These are phyloP conservation scores for Margaritifera margaritifera DNA, from an alignment of 2,888 invertebrate species.

Conservation along the genomic window DNA sequence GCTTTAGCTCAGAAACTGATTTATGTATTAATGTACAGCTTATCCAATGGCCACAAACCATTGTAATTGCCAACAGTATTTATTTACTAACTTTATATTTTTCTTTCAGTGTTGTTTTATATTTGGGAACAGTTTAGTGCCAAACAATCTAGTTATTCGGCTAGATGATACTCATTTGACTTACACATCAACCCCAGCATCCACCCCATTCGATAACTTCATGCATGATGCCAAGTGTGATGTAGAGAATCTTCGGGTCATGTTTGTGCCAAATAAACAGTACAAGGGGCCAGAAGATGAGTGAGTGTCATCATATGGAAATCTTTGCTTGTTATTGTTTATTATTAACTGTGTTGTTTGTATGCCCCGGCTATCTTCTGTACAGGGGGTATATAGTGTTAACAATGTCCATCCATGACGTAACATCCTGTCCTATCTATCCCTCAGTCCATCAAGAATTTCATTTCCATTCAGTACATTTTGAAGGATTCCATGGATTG, in stretches of 20 bases:
- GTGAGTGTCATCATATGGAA: slow-evolving; percentile 51
- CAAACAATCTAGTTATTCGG: slow-evolving; percentile 89
- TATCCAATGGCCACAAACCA: not conserved
- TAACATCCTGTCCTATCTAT: no score
- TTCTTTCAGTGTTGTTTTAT: slow-evolving; percentile 86
- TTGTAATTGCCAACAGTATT: not conserved
- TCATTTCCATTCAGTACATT: no score
- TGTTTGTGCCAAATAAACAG: slow-evolving; percentile 96
- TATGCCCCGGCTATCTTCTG: no score
- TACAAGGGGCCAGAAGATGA: slow-evolving; percentile 89
- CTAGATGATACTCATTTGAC: slow-evolving; percentile 95
- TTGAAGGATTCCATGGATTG: no score
- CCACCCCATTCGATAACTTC: slow-evolving; percentile 91
- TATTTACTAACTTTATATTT: not conserved
- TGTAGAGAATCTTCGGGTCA: slow-evolving; percentile 93
- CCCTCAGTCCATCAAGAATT: no score
- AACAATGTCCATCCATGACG: no score
- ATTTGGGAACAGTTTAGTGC: slow-evolving; percentile 94
- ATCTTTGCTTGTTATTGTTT: not conserved
- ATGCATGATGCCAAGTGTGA: slow-evolving; percentile 97
- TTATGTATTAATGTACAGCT: not conserved
- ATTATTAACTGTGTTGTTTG: no score
- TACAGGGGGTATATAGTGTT: no score
- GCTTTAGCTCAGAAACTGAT: not conserved
- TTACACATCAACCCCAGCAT: slow-evolving; percentile 95